Percentiles rank a stretch among this genome's conserved stretches.
Evolutionary conservation across 2,888 invertebrate species (phyloP).

Genomic region (Amiota mariae): DNA sequence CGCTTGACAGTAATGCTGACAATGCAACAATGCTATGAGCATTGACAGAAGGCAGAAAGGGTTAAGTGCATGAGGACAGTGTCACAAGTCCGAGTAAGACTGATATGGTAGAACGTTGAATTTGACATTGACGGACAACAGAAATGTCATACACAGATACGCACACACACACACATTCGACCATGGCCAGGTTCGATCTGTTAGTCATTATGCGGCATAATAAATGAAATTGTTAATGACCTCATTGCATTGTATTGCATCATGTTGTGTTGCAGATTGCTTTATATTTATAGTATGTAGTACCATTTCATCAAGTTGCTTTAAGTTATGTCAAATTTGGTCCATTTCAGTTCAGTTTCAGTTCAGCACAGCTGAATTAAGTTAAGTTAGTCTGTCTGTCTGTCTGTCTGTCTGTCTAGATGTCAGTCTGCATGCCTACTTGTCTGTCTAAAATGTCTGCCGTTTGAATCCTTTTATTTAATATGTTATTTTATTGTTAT

Average conservation of each 20-base stretch:
- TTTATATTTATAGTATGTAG: background rate
- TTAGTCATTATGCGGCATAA: constrained; percentile 53
- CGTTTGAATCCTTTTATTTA: constrained; percentile 50
- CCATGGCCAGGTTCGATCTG: constrained; percentile 10
- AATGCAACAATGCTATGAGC: background rate
- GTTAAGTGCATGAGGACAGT: too few species aligned
- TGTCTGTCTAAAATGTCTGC: constrained; percentile 9
- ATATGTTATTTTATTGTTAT: constrained; percentile 65
- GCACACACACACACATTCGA: constrained; percentile 12
- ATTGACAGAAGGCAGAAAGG: too few species aligned
- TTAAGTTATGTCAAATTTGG: too few species aligned
- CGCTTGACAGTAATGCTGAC: constrained; percentile 13
- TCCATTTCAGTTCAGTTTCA: background rate
- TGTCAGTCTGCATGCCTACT: background rate
- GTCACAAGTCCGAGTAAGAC: background rate
- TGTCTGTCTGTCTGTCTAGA: background rate
- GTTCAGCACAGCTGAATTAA: background rate
- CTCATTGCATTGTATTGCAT: constrained; percentile 23
- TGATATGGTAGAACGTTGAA: constrained; percentile 15
- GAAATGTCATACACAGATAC: constrained; percentile 22
- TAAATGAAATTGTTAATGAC: constrained; percentile 67
- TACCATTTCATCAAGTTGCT: background rate
- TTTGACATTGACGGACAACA: constrained; percentile 28
- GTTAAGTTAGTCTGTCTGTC: background rate
- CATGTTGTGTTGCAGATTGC: too few species aligned